Evolutionary conservation across 1,140 invertebrate species (phyloP).

Genomic region (Trichonephila clavipes): DNA sequence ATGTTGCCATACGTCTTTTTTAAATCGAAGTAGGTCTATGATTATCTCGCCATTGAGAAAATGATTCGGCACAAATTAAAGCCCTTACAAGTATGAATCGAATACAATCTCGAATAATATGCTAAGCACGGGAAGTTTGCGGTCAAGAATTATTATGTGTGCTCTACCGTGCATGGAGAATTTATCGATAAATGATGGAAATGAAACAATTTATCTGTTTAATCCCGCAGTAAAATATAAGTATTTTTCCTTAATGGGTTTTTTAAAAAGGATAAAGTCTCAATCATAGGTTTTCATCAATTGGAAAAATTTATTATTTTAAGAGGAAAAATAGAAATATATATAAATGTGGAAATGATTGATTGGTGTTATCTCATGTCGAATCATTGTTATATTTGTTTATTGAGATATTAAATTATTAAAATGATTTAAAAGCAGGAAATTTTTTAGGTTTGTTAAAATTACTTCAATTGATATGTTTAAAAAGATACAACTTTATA

Average conservation of each 20-base stretch:
- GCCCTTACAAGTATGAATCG: not conserved
- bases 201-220: slow-evolving; percentile 24
- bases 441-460: too few relatives aligned
- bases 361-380: too few relatives aligned
- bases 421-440: too few relatives aligned
- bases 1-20: slow-evolving; percentile 29
- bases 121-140: slow-evolving; percentile 15
- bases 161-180: slow-evolving; percentile 16
- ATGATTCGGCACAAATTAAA: slow-evolving; percentile 38
- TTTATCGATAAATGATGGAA: slow-evolving; percentile 12
- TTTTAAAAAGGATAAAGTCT: not conserved
- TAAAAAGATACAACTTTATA: too few relatives aligned
- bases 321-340: too few relatives aligned
- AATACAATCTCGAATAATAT: slow-evolving; percentile 1
- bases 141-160: slow-evolving; percentile 33
- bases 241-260: not conserved
- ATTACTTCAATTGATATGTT: too few relatives aligned
- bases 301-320: too few relatives aligned
- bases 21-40: not conserved
- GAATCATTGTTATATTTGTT: too few relatives aligned
- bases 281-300: not conserved
- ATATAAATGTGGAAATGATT: too few relatives aligned
- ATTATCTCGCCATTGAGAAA: slow-evolving; percentile 52
- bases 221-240: not conserved
- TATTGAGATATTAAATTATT: too few relatives aligned